Conservation (phyloP, 2,888 invertebrate genomes). For the Napeogenes inachia region DNA sequence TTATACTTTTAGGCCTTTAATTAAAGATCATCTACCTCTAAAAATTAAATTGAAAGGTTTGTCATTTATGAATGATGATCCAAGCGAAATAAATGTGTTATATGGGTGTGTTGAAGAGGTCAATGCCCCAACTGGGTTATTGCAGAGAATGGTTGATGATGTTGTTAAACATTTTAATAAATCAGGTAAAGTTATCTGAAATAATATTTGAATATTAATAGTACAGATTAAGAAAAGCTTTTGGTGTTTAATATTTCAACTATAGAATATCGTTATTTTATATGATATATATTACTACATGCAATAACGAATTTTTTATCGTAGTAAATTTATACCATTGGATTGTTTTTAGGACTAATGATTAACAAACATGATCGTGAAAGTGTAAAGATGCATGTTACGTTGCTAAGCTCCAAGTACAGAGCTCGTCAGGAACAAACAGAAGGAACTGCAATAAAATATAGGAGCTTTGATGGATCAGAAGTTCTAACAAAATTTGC, state of each 20-base stretch:
- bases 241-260: no score
- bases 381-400: constrained; percentile 89
- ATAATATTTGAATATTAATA: no score
- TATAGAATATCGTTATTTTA: no score
- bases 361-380: constrained; percentile 43
- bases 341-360: constrained; percentile 51
- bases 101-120: constrained; percentile 83
- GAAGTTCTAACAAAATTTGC: constrained; percentile 80
- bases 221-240: no score
- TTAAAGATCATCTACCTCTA: constrained; percentile 65
- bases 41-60: constrained; percentile 82
- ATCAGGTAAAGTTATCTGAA: constrained; percentile 66
- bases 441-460: constrained; percentile 38
- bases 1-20: constrained; percentile 46
- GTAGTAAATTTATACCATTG: background rate
- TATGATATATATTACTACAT: no score
- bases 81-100: constrained; percentile 85
- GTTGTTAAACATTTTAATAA: constrained; percentile 77
- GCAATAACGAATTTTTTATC: no score
- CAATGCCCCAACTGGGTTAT: constrained; percentile 49
- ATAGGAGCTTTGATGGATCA: constrained; percentile 52
- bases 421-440: constrained; percentile 36
- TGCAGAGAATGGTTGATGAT: constrained; percentile 82
- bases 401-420: constrained; percentile 85
- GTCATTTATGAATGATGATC: constrained; percentile 97